Evolutionary conservation across 2,888 invertebrate genomes (phyloP).

Genomic region (Acrobasis suavella): DNA sequence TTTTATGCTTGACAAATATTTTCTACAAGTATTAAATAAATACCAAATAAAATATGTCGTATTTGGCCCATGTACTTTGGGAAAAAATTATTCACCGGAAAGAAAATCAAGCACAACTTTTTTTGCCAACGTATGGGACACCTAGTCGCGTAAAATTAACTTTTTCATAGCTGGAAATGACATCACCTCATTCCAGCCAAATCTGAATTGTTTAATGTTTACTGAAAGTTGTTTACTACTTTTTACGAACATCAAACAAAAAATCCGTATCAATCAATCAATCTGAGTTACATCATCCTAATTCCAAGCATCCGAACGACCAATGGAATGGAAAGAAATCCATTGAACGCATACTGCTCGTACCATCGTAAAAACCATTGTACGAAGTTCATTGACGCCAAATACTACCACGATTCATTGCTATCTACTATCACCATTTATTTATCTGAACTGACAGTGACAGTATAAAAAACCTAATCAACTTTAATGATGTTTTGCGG

Average conservation of each 20-base stretch:
- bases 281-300: constrained; percentile 31
- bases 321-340: constrained; percentile 13
- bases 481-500: constrained; percentile 60
- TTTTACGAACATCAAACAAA: not conserved
- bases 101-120: too few relatives aligned
- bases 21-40: too few relatives aligned
- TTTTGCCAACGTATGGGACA: too few relatives aligned
- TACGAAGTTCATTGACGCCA: constrained; percentile 50
- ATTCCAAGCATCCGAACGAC: constrained; percentile 25
- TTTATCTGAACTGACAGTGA: constrained; percentile 50
- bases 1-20: too few relatives aligned
- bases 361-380: constrained; percentile 48
- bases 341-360: constrained; percentile 23
- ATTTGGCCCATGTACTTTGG: too few relatives aligned
- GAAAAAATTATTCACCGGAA: too few relatives aligned
- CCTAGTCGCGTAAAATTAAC: too few relatives aligned
- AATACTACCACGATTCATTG: constrained; percentile 51
- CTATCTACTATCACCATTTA: constrained; percentile 34
- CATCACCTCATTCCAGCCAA: not conserved
- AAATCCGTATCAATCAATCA: constrained; percentile 30
- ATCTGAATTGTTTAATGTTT: constrained; percentile 1
- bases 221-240: constrained; percentile 12
- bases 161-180: not conserved
- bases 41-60: too few relatives aligned
- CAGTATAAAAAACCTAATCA: constrained; percentile 57